Base-by-base conservation (phyloP, 2,888 invertebrate genomes). In the Temnothorax rugatulus region DNA sequence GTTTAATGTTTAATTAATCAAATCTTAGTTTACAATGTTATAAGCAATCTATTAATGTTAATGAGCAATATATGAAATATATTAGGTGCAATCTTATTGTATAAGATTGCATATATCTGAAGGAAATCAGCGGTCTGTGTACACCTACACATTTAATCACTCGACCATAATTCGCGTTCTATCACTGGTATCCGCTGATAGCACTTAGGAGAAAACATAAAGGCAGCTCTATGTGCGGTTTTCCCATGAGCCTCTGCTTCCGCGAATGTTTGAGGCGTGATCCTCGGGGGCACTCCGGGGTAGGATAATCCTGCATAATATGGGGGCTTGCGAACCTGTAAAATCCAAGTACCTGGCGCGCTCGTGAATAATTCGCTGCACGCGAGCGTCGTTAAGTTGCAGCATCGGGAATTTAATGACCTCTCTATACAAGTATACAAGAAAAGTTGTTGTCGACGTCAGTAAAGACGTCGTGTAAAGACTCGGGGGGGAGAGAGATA, bases 371-470 rank as follows among this genome's bases (percentile, higher is more conserved):
- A 91, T 89, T 90, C 87, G 82, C 68, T 74, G 85, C 88, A 77
- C 87, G 89, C 71, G 82, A 87, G 87, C 86, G 86, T 87, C 88
- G 90, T 90, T 92, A 90, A 89, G 87, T 88, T 87, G 84, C 86
- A 86, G 82, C 88, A 89, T 88, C 88, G 87, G 83, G 85, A 88
- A 89, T 90, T 81, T 84, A 79, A 85, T 85, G 77, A 83, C 57
- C 75, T 68, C 47, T 44, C 34, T 34, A 4, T 34, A 29, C 41
- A n/a, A n/a, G n/a, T n/a, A 63, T 63, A 74, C 41, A 47, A 11
- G 29, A 41, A 57, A 59, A 63, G 63, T 73, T 47, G 13, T 66
- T 15, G 57, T 69, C n/a, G 66, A 54, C 44, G 44, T 69, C 29
- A 13, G 18, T 44, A n/a, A 44, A 59, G 54, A 69, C 4, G 29